Evolutionary conservation across 1,140 invertebrate species (phyloP).

Genomic region (Platorchestia sp.): DNA sequence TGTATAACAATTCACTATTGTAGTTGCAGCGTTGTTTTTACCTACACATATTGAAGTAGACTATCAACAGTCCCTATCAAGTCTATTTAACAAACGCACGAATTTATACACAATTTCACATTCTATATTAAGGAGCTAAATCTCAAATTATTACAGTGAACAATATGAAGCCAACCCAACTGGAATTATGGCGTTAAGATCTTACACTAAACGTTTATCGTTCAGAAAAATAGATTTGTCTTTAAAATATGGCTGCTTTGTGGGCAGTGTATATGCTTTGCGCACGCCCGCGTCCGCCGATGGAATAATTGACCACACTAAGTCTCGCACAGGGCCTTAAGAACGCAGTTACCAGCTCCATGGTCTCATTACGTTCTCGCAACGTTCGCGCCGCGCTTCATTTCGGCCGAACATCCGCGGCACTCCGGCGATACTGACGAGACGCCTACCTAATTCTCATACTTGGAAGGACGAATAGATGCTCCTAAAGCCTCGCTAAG

Average conservation of each 20-base stretch:
- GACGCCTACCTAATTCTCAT: neutral
- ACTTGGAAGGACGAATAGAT: neutral
- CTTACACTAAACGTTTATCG: too few species aligned
- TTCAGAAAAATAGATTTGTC: neutral
- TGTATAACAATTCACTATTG: too few species aligned
- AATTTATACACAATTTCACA: too few species aligned
- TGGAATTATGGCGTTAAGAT: too few species aligned
- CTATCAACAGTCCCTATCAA: too few species aligned
- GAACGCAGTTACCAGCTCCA: neutral
- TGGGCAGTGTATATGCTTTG: neutral
- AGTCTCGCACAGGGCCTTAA: neutral
- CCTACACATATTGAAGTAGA: too few species aligned
- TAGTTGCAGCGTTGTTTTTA: too few species aligned
- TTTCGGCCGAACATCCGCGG: neutral
- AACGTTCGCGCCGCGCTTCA: neutral
- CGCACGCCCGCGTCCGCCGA: neutral
- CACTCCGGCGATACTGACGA: neutral
- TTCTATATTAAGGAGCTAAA: too few species aligned
- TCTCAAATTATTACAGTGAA: neutral
- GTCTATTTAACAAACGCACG: too few species aligned
- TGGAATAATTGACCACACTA: neutral
- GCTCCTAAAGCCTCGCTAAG: slow-evolving; percentile 26
- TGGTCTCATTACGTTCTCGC: neutral
- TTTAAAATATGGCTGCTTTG: neutral
- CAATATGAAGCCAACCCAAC: neutral